phyloP scores from a whole-genome alignment of 2,113 vertebrate species.

The human region GRCh38 chr13:82611501-82612000 shows the following conservation, averaged over 20 bases:
- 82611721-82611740: not conserved
- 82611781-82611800: not conserved
- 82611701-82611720: not conserved
- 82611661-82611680: not conserved
- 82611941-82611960: not conserved
- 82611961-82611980: not conserved
- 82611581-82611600: not conserved
- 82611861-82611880: not conserved
- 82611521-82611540: not conserved
- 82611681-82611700: not conserved
- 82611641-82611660: not conserved
- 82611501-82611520: not conserved
- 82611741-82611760: not conserved
- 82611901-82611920: not conserved
- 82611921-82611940: not conserved
- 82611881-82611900: not conserved
- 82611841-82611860: not conserved
- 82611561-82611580: not conserved
- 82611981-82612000: too few relatives aligned
- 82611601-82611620: not conserved
- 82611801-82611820: not conserved
- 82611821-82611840: not conserved
- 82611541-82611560: not conserved
- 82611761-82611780: not conserved
- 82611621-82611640: not conserved